phyloP scores from a whole-genome alignment of 2,113 vertebrate genomes.

The Leptobrachium leishanense region DNA sequence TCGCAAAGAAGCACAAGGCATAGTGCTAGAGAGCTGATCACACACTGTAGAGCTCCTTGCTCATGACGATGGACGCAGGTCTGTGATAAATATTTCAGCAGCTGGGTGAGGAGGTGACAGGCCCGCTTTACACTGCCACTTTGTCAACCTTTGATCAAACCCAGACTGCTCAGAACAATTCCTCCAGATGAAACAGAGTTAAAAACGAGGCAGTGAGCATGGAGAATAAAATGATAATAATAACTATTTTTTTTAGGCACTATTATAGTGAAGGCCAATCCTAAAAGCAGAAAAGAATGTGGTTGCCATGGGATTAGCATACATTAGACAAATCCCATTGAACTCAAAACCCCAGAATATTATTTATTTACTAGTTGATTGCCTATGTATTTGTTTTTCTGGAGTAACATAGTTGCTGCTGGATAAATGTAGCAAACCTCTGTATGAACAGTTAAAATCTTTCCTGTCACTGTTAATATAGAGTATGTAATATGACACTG shows the following conservation, averaged over 20 bases:
- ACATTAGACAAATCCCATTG: slow-evolving; percentile 16
- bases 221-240: slow-evolving; percentile 38
- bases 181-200: slow-evolving; percentile 44
- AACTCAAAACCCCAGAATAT: background rate
- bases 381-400: no score
- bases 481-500: no score
- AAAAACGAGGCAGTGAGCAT: slow-evolving; percentile 43
- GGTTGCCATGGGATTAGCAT: slow-evolving; percentile 25
- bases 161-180: slow-evolving; percentile 50
- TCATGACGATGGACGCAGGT: slow-evolving; percentile 39
- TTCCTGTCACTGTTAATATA: no score
- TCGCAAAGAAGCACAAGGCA: background rate
- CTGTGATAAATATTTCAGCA: slow-evolving; percentile 54
- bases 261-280: slow-evolving; percentile 22
- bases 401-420: no score
- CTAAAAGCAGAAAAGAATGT: background rate
- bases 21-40: background rate
- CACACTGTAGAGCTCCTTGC: slow-evolving; percentile 19
- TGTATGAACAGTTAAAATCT: no score
- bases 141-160: slow-evolving; percentile 55
- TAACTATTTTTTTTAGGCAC: background rate
- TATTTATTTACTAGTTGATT: background rate
- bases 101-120: slow-evolving; percentile 49
- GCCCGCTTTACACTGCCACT: slow-evolving; percentile 34
- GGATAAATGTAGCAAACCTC: no score